A percentile compares a stretch with the other conserved stretches of the same genome.
These are phyloP conservation scores for Papilio gigon DNA, from an alignment of 2,888 invertebrate species.

Conservation along the genomic window DNA sequence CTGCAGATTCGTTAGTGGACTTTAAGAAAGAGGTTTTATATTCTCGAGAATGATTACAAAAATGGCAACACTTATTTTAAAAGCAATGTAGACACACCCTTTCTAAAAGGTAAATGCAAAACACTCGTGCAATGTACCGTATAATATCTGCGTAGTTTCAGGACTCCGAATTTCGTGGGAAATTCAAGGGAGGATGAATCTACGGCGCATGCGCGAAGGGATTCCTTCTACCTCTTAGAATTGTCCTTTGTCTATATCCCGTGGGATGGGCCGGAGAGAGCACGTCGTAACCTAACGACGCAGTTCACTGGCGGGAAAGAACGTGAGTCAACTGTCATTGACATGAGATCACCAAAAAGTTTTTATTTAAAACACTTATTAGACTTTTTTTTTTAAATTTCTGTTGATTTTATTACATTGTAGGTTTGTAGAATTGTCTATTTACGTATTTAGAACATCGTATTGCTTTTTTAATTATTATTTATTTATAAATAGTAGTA, in stretches of 20 bases:
- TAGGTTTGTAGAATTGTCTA: not conserved
- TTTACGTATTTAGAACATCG: too few relatives aligned
- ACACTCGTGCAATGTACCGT: slow-evolving; percentile 17
- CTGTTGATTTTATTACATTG: not conserved
- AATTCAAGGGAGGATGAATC: slow-evolving; percentile 37
- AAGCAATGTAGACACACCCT: slow-evolving; percentile 12
- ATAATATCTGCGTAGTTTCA: slow-evolving; percentile 11
- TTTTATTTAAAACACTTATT: not conserved
- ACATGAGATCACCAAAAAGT: not conserved
- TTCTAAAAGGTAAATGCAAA: slow-evolving; percentile 28
- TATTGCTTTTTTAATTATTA: too few relatives aligned
- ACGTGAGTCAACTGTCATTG: slow-evolving; percentile 46
- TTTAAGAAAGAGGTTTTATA: too few relatives aligned
- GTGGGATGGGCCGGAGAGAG: slow-evolving; percentile 30
- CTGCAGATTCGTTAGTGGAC: too few relatives aligned
- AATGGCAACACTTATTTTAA: too few relatives aligned
- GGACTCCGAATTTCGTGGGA: slow-evolving; percentile 33
- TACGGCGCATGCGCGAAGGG: slow-evolving; percentile 65
- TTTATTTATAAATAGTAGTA: too few relatives aligned
- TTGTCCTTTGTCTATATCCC: slow-evolving; percentile 65
- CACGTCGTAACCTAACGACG: slow-evolving; percentile 38
- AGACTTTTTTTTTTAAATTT: not conserved
- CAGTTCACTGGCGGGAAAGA: slow-evolving; percentile 49
- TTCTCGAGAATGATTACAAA: too few relatives aligned
- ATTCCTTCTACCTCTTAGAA: slow-evolving; percentile 53